phyloP scores from a whole-genome alignment of 1,140 invertebrate genomes.

The Brachionus manjavacas region DNA sequence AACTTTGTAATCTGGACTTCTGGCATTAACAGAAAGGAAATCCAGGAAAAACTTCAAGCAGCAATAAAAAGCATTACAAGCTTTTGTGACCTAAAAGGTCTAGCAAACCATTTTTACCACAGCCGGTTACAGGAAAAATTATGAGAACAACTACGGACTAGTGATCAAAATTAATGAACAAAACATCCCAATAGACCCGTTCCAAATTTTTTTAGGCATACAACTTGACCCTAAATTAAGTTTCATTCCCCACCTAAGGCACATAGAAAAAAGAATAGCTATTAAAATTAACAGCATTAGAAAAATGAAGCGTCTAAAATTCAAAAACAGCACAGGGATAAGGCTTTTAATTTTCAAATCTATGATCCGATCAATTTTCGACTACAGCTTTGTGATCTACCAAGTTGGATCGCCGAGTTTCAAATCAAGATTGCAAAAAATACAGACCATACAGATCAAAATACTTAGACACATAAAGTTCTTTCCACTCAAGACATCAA shows the following conservation, averaged over 20 bases:
- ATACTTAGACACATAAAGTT: too few species aligned
- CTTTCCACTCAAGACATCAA: too few species aligned
- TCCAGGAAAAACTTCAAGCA: not conserved
- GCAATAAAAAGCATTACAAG: not conserved
- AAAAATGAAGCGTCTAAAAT: not conserved
- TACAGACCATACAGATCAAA: too few species aligned
- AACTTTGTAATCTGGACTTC: not conserved
- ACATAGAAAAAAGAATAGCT: not conserved
- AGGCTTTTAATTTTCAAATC: not conserved
- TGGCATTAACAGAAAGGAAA: not conserved
- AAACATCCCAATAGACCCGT: not conserved
- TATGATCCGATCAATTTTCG: too few species aligned
- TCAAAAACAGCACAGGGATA: not conserved
- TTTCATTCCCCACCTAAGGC: not conserved
- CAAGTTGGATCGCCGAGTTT: too few species aligned
- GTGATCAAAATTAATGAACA: too few species aligned
- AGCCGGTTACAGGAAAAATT: not conserved
- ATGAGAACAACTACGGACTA: not conserved
- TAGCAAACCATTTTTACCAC: not conserved
- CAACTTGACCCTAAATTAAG: not conserved
- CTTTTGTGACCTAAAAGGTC: not conserved
- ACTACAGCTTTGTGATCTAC: too few species aligned
- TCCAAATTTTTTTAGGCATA: not conserved
- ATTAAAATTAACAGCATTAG: not conserved
- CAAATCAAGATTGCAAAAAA: too few species aligned